These are phyloP conservation scores for Pseudoatta argentina DNA, from an alignment of 1,140 invertebrate genomes.

Conservation along the genomic window DNA sequence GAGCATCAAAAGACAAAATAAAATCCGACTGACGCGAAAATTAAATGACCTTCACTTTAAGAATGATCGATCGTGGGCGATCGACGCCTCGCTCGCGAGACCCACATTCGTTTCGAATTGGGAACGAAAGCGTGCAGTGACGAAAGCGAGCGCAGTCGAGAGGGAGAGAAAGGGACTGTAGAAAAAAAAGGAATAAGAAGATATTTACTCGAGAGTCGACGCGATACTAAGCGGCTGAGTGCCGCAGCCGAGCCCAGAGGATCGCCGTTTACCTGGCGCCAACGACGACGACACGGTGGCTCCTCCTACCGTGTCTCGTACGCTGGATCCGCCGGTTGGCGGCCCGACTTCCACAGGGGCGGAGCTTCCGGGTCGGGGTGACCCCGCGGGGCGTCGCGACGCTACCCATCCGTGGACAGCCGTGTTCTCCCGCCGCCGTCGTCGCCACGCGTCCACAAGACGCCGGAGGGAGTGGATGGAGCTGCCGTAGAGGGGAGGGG, in stretches of 20 bases:
- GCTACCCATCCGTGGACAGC: conserved; percentile 70
- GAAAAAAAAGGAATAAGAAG: conserved; percentile 75
- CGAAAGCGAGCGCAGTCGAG: background rate
- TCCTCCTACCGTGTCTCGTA: conserved; percentile 80
- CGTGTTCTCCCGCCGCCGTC: conserved; percentile 28
- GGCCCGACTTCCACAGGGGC: conserved; percentile 81
- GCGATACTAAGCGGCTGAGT: conserved; percentile 77
- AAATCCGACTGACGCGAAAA: background rate
- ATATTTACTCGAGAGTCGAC: conserved; percentile 77
- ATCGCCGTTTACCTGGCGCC: conserved; percentile 76
- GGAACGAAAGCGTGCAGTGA: background rate
- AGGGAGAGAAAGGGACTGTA: background rate
- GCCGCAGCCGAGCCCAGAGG: conserved; percentile 39
- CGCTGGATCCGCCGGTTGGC: conserved; percentile 81
- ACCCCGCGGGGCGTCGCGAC: conserved; percentile 82
- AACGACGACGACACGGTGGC: conserved; percentile 74
- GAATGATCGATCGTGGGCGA: conserved; percentile 7
- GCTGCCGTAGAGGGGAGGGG: too few relatives aligned
- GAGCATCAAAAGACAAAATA: too few relatives aligned
- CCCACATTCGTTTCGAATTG: background rate
- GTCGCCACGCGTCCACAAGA: conserved; percentile 36
- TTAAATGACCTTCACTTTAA: background rate
- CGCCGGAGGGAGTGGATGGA: background rate
- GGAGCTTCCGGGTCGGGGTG: conserved; percentile 80
- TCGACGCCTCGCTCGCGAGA: conserved; percentile 4